Evolutionary conservation across 1,140 invertebrate species (phyloP).

Genomic region (Zaprionus nigranus): DNA sequence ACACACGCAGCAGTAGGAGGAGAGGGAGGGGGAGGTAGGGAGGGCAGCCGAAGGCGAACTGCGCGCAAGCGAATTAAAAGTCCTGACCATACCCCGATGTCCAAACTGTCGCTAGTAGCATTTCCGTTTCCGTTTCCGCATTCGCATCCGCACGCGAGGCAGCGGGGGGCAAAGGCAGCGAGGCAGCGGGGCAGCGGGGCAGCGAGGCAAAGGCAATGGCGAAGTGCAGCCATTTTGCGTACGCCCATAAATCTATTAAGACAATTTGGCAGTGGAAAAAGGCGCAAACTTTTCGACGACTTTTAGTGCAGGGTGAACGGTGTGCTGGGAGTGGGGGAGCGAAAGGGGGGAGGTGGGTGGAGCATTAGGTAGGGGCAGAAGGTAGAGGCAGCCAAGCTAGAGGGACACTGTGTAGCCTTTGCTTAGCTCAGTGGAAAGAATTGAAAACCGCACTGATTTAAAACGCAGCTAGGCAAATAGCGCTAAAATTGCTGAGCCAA

Average conservation of each 20-base stretch:
- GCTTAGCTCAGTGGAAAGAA: conserved; percentile 7
- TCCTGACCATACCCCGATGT: conserved; percentile 37
- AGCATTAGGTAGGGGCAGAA: conserved; percentile 9
- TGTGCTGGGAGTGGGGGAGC: conserved; percentile 6
- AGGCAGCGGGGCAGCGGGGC: no score
- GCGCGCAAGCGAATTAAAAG: conserved; percentile 72
- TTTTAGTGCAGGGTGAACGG: conserved; percentile 2
- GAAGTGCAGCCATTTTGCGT: conserved; percentile 80
- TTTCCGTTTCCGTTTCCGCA: conserved; percentile 49
- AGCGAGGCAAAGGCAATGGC: conserved; percentile 29
- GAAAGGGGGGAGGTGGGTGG: no score
- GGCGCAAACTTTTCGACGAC: conserved; percentile 37
- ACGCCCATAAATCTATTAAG: conserved; percentile 79
- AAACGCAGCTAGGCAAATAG: conserved; percentile 54
- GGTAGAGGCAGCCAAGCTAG: neutral
- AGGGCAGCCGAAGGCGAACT: neutral
- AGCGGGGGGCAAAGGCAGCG: neutral
- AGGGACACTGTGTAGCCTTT: conserved; percentile 5
- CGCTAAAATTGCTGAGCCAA: conserved; percentile 39
- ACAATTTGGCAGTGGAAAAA: conserved; percentile 69
- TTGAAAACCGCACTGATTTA: conserved; percentile 54
- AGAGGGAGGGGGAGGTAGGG: neutral
- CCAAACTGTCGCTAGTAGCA: conserved; percentile 40
- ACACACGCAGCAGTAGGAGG: neutral
- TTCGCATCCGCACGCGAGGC: conserved; percentile 12